Evolutionary conservation across 2,113 vertebrate species (phyloP).

Genomic region (Sander lucioperca): DNA sequence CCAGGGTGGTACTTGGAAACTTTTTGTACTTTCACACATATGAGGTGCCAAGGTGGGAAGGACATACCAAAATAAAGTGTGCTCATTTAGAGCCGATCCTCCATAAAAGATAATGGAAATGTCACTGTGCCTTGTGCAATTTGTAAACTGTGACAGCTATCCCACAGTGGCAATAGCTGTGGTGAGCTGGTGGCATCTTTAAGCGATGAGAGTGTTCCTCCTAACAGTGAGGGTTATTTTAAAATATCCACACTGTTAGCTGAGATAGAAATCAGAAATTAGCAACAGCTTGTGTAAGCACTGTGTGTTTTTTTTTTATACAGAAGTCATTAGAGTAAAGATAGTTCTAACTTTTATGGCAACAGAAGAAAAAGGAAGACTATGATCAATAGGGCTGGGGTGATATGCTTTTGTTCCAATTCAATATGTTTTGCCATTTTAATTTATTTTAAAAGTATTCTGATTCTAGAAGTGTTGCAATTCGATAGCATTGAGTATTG

Average conservation of each 20-base stretch:
- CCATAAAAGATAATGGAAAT: slow-evolving; percentile 48
- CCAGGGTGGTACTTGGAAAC: slow-evolving; percentile 10
- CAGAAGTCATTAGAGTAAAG: neutral
- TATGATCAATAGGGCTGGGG: too few species aligned
- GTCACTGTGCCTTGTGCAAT: slow-evolving; percentile 33
- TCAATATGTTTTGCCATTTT: too few species aligned
- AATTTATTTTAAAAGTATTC: too few species aligned
- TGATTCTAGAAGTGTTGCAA: too few species aligned
- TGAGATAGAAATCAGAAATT: slow-evolving; percentile 33
- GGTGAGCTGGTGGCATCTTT: slow-evolving; percentile 38
- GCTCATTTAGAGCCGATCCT: slow-evolving; percentile 25
- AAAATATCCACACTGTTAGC: slow-evolving; percentile 20
- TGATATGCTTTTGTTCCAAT: too few species aligned
- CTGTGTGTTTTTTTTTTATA: slow-evolving; percentile 6
- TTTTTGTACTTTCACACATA: slow-evolving; percentile 42
- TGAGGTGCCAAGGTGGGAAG: slow-evolving; percentile 19
- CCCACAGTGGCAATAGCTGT: slow-evolving; percentile 14
- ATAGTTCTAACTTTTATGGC: neutral
- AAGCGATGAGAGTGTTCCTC: slow-evolving; percentile 21
- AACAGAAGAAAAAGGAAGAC: neutral
- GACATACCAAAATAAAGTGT: slow-evolving; percentile 24
- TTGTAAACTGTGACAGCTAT: slow-evolving; percentile 35
- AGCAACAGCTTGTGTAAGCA: slow-evolving; percentile 18
- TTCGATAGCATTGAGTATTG: too few species aligned
- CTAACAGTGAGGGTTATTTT: slow-evolving; percentile 8